Percentiles rank a stretch among this genome's conserved stretches.
These are phyloP conservation scores for Atrichornis clamosus DNA, from an alignment of 2,113 vertebrate species.

Conservation along the genomic window DNA sequence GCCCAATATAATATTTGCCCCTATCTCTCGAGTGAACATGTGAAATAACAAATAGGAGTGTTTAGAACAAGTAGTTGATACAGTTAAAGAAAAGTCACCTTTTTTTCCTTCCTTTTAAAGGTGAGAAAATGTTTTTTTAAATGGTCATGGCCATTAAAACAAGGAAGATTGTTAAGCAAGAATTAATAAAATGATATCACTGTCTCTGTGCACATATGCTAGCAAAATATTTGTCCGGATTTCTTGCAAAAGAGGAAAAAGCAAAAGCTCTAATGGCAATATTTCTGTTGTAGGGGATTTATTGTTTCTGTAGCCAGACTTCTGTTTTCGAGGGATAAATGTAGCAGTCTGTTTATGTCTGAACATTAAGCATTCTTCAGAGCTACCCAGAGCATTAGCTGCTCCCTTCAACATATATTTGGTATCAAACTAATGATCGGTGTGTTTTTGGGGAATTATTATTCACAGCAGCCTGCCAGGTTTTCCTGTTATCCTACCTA, in stretches of 20 bases:
- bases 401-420: neutral
- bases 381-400: neutral
- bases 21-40: neutral
- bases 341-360: neutral
- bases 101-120: neutral
- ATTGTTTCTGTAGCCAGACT: constrained; percentile 6
- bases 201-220: neutral
- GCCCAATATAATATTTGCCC: neutral
- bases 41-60: neutral
- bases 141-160: neutral
- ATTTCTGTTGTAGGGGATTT: neutral
- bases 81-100: neutral
- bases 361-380: neutral
- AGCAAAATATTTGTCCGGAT: neutral
- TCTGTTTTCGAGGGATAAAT: neutral
- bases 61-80: neutral
- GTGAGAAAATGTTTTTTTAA: neutral
- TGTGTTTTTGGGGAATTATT: neutral
- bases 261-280: neutral
- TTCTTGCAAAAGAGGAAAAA: neutral
- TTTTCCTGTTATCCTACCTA: neutral
- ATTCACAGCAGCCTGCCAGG: neutral
- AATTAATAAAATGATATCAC: neutral
- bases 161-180: neutral
- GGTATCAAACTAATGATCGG: neutral